These are phyloP conservation scores for Agrochola macilenta DNA, from an alignment of 2,888 invertebrate species.

Conservation along the genomic window DNA sequence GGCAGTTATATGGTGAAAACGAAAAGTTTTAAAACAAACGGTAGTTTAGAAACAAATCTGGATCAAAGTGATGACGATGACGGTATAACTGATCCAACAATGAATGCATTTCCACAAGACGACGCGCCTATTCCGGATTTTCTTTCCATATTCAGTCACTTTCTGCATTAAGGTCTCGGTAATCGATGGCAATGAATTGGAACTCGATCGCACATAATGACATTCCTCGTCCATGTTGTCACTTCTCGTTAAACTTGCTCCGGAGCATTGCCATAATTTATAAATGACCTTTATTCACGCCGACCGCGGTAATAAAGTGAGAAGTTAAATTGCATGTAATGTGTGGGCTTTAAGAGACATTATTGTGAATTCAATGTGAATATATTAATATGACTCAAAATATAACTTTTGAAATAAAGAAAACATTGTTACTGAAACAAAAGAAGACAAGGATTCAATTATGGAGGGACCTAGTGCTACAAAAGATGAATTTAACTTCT, in stretches of 20 bases:
- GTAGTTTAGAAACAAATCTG: background rate
- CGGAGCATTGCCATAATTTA: slow-evolving; percentile 68
- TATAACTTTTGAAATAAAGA: slow-evolving; percentile 22
- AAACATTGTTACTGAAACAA: slow-evolving; percentile 25
- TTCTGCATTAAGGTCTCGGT: slow-evolving; percentile 58
- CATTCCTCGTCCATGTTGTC: slow-evolving; percentile 71
- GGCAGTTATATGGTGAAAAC: background rate
- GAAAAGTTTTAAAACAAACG: slow-evolving; percentile 14
- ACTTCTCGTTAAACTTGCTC: slow-evolving; percentile 68
- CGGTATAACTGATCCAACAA: background rate
- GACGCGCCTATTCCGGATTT: slow-evolving; percentile 7
- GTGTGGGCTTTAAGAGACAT: slow-evolving; percentile 54
- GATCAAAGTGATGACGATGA: background rate
- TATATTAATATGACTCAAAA: slow-evolving; percentile 27
- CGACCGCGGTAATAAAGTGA: slow-evolving; percentile 52
- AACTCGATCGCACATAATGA: slow-evolving; percentile 61
- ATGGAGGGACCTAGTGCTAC: background rate
- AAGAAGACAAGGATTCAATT: background rate
- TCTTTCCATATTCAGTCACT: slow-evolving; percentile 42
- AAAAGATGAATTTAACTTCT: background rate
- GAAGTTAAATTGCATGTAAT: slow-evolving; percentile 53
- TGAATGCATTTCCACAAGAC: slow-evolving; percentile 13
- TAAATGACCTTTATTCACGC: slow-evolving; percentile 66
- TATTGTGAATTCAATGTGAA: slow-evolving; percentile 29
- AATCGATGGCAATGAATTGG: slow-evolving; percentile 66